Evolutionary conservation across 2,888 invertebrate species (phyloP).

Genomic region (Lottia scabra): DNA sequence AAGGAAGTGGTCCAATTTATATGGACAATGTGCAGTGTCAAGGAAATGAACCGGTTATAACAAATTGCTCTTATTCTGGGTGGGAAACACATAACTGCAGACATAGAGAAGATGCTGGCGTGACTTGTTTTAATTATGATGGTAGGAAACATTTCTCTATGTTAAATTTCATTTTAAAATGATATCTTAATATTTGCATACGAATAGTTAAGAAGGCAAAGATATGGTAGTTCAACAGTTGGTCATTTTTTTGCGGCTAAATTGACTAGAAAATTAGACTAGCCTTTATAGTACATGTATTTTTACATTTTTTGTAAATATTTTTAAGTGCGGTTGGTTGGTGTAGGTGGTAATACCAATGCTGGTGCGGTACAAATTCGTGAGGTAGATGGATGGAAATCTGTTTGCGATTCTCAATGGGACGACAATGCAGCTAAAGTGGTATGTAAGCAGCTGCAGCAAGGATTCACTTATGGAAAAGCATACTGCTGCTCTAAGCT

Average conservation of each 20-base stretch:
- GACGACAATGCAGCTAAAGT: conserved; percentile 43
- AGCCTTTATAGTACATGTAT: too few species aligned
- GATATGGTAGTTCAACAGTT: too few species aligned
- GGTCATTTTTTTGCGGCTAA: too few species aligned
- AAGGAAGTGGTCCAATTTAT: conserved; percentile 45
- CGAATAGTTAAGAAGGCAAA: too few species aligned
- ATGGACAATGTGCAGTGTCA: conserved; percentile 50
- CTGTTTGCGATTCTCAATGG: conserved; percentile 51
- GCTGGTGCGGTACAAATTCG: conserved; percentile 47
- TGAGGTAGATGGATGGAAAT: conserved; percentile 40
- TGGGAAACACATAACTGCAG: conserved; percentile 50
- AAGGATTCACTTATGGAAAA: conserved; percentile 71
- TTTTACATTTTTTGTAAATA: too few species aligned
- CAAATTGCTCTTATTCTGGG: conserved; percentile 45
- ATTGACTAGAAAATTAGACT: too few species aligned
- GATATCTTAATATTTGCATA: too few species aligned
- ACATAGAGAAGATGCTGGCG: conserved; percentile 53
- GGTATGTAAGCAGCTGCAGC: conserved; percentile 41
- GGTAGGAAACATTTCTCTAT: background rate
- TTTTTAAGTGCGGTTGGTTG: too few species aligned
- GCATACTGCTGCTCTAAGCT: conserved; percentile 33
- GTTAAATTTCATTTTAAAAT: too few species aligned
- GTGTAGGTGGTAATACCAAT: conserved; percentile 39
- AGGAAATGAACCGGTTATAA: conserved; percentile 38
- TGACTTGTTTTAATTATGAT: conserved; percentile 31